A percentile compares a stretch with the other conserved stretches of the same genome.
These are phyloP conservation scores for Gymnocheta viridis DNA, from an alignment of 2,888 invertebrate species.

Conservation along the genomic window DNA sequence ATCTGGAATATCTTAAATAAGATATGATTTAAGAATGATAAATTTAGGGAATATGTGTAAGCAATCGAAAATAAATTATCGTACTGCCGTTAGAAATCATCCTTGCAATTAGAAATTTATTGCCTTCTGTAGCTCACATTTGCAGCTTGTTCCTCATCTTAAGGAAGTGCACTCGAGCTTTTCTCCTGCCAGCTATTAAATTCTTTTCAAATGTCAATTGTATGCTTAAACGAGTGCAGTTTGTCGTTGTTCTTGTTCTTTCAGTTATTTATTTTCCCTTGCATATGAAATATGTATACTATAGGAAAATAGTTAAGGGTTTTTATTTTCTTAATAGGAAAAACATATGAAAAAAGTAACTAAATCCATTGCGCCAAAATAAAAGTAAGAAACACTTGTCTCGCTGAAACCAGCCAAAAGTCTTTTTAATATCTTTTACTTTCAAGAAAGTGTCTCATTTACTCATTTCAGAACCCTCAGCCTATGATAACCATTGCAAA, in stretches of 20 bases:
- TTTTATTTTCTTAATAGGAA: constrained; percentile 23
- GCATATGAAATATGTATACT: constrained; percentile 30
- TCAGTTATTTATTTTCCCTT: constrained; percentile 63
- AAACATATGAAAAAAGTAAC: background rate
- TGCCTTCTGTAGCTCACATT: constrained; percentile 17
- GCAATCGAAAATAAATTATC: background rate
- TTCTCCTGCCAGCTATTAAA: constrained; percentile 47
- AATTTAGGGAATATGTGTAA: background rate
- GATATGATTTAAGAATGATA: background rate
- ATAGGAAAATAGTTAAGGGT: constrained; percentile 19
- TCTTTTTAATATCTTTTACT: too few relatives aligned
- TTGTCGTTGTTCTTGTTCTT: constrained; percentile 39
- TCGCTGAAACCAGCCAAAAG: too few relatives aligned
- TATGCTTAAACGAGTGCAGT: constrained; percentile 72
- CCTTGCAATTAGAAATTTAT: too few relatives aligned
- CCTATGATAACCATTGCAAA: too few relatives aligned
- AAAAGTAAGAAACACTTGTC: background rate
- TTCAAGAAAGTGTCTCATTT: too few relatives aligned
- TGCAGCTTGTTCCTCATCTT: constrained; percentile 21
- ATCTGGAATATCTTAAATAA: too few relatives aligned
- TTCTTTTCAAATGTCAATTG: constrained; percentile 80
- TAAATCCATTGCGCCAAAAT: constrained; percentile 8
- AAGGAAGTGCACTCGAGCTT: constrained; percentile 47
- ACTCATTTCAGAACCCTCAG: too few relatives aligned
- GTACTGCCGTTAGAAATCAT: too few relatives aligned